Percentiles rank a stretch among this genome's conserved stretches.
Conservation (phyloP, 2,888 invertebrate genomes). For the Teleogryllus oceanicus region DNA sequence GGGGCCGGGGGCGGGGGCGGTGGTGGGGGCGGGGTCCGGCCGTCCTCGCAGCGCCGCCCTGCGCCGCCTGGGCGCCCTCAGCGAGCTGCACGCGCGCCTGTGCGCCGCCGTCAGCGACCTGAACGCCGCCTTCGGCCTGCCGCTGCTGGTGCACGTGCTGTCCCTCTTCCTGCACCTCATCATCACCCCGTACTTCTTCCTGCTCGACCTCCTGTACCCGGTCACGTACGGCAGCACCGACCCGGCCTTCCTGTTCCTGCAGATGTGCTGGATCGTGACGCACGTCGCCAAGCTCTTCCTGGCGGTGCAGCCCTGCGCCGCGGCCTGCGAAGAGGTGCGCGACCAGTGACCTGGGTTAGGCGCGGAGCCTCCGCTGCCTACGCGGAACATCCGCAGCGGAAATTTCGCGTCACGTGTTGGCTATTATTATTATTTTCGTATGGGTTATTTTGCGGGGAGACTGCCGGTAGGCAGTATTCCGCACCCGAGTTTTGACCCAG, state of each 20-base stretch:
- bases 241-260: conserved; percentile 36
- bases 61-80: conserved; percentile 42
- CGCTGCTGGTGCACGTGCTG: conserved; percentile 54
- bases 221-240: conserved; percentile 34
- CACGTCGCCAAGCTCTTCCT: conserved; percentile 36
- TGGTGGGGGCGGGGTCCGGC: background rate
- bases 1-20: background rate
- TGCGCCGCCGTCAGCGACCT: conserved; percentile 54
- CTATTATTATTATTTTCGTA: no score
- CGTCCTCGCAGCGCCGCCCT: background rate
- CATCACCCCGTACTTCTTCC: conserved; percentile 54
- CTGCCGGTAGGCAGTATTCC: no score
- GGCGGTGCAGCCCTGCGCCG: conserved; percentile 35
- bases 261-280: conserved; percentile 37
- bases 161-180: conserved; percentile 59
- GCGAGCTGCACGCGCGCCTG: conserved; percentile 53
- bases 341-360: no score
- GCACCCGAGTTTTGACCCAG: no score
- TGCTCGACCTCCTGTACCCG: conserved; percentile 38
- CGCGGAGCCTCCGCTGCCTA: no score
- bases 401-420: no score
- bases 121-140: conserved; percentile 55
- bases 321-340: conserved; percentile 36
- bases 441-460: no score
- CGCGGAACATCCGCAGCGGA: no score